A percentile compares a stretch with the other conserved stretches of the same genome.
Evolutionary conservation across 2,113 vertebrate species (phyloP).

Genomic region (Pipra filicauda): DNA sequence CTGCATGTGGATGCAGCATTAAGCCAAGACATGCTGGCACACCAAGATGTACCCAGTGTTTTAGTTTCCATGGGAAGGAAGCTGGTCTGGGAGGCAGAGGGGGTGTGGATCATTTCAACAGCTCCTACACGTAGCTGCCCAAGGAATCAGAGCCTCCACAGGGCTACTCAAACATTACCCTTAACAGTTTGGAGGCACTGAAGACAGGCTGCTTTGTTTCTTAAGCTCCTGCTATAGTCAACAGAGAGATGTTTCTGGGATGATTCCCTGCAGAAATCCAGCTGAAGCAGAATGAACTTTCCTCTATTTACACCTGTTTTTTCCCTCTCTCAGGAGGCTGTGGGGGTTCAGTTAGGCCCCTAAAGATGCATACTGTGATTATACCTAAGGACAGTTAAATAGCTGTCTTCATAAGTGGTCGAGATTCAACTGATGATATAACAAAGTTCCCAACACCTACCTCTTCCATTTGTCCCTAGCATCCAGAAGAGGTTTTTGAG

Average conservation of each 20-base stretch:
- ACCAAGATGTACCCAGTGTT: fast-evolving
- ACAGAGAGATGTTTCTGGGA: not conserved
- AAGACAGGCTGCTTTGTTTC: not conserved
- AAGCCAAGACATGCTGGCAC: not conserved
- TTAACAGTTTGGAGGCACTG: not conserved
- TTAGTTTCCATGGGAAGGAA: not conserved
- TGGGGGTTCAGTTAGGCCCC: not conserved
- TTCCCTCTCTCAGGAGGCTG: not conserved
- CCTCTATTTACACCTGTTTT: not conserved
- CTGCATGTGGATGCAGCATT: not conserved
- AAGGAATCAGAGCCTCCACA: not conserved
- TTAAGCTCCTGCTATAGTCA: not conserved
- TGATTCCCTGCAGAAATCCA: not conserved
- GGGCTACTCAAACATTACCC: not conserved
- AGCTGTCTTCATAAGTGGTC: not conserved
- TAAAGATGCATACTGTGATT: not conserved
- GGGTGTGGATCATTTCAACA: not conserved
- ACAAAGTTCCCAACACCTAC: not conserved
- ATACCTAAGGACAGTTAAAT: not conserved
- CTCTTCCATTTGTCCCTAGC: not conserved
- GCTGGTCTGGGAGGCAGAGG: not conserved
- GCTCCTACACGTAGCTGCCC: not conserved
- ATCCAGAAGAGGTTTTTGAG: not conserved
- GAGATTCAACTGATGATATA: not conserved
- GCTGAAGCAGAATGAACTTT: not conserved